A percentile compares a stretch with the other conserved stretches of the same genome.
These are phyloP conservation scores for Dolichopus griseipennis DNA, from an alignment of 2,888 invertebrate genomes.

Conservation along the genomic window DNA sequence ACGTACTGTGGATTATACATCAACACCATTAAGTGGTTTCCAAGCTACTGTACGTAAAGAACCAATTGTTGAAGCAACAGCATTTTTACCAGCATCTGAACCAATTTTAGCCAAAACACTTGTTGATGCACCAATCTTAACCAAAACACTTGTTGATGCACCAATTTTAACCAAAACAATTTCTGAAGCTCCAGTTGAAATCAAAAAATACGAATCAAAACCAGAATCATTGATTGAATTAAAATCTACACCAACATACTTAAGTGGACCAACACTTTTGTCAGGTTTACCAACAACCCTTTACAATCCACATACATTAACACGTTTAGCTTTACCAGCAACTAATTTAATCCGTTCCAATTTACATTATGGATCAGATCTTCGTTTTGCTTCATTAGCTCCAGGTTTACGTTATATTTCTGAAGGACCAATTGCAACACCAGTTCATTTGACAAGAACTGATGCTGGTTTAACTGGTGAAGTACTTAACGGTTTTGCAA, in stretches of 20 bases:
- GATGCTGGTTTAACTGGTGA: neutral
- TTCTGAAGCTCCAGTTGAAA: no score
- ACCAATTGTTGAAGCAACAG: neutral
- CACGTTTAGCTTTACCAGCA: neutral
- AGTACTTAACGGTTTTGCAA: neutral
- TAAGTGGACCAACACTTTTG: neutral
- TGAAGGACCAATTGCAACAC: neutral
- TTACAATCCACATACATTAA: neutral
- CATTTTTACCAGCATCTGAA: neutral
- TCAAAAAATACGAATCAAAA: neutral
- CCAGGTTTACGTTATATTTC: neutral
- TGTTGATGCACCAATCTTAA: neutral
- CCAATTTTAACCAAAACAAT: neutral
- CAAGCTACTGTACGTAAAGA: slow-evolving; percentile 3
- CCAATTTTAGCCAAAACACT: neutral
- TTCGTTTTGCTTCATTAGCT: neutral
- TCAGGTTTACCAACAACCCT: neutral
- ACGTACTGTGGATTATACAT: neutral
- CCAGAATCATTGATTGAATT: neutral
- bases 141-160: neutral
- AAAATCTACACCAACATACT: neutral
- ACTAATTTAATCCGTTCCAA: neutral
- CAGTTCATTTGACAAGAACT: neutral
- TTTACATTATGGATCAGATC: neutral
- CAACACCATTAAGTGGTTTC: neutral